Conservation (phyloP, 2,888 invertebrate genomes). For the Calameuta pallipes region DNA sequence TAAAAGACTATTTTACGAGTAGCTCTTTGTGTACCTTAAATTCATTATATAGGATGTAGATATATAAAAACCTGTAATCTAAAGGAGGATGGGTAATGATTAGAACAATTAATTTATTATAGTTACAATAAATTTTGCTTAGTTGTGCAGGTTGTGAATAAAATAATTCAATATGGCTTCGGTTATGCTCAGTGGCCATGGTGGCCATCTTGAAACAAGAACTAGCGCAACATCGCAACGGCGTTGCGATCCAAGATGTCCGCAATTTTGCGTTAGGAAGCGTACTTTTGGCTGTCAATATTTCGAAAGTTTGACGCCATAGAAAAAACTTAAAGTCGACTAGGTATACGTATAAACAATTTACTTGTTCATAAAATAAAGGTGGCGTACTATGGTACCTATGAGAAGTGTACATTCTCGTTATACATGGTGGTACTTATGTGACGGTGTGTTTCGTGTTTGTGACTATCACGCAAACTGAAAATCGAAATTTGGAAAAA, state of each 20-base stretch:
- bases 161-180: background rate
- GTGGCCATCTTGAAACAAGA: conserved; percentile 33
- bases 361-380: conserved; percentile 1
- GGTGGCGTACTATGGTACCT: background rate
- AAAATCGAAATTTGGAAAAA: conserved; percentile 5
- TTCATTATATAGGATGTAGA: background rate
- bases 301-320: conserved; percentile 27
- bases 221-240: conserved; percentile 57
- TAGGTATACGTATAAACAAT: conserved; percentile 12
- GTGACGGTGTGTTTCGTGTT: conserved; percentile 24
- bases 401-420: background rate
- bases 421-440: conserved; percentile 10
- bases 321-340: conserved; percentile 8
- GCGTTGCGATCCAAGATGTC: conserved; percentile 60
- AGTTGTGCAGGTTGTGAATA: background rate
- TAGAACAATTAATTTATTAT: background rate
- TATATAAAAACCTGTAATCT: background rate
- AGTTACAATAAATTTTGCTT: background rate
- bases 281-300: conserved; percentile 45
- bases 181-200: background rate
- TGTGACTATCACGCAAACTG: conserved; percentile 23
- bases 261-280: conserved; percentile 51
- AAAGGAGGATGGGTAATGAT: background rate
- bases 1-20: background rate
- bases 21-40: background rate